phyloP scores from a whole-genome alignment of 2,113 vertebrate genomes.

The Hippoglossus stenolepis region DNA sequence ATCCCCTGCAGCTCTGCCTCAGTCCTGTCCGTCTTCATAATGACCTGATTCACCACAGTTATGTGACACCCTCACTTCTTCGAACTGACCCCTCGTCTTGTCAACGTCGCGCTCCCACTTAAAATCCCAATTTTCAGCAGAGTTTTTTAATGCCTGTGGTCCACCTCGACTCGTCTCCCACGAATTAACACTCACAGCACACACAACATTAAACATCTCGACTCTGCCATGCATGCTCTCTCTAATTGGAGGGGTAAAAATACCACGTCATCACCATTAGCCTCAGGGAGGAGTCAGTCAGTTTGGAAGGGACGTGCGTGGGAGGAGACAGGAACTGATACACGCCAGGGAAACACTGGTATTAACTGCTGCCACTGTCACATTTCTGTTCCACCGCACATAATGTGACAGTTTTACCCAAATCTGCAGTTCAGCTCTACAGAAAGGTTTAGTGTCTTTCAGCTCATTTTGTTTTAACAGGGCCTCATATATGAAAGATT shows the following conservation, averaged over 20 bases:
- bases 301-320: slow-evolving; percentile 25
- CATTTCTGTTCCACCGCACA: slow-evolving; percentile 4
- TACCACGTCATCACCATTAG: slow-evolving; percentile 11
- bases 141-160: not conserved
- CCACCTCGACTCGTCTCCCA: not conserved
- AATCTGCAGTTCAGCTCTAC: no score
- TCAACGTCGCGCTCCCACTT: not conserved
- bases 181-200: slow-evolving; percentile 13
- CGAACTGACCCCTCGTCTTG: not conserved
- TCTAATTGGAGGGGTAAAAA: slow-evolving; percentile 4
- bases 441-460: no score
- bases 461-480: no score
- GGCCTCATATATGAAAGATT: no score
- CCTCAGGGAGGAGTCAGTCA: not conserved
- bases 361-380: slow-evolving; percentile 14
- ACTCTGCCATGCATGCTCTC: no score
- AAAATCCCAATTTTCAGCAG: not conserved
- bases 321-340: slow-evolving; percentile 24
- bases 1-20: no score
- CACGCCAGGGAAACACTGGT: not conserved
- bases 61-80: not conserved
- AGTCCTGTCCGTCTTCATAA: not conserved
- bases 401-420: no score
- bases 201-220: not conserved
- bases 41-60: not conserved